Conservation (phyloP, 1,140 invertebrate genomes). For the Heliconius eleuchia region DNA sequence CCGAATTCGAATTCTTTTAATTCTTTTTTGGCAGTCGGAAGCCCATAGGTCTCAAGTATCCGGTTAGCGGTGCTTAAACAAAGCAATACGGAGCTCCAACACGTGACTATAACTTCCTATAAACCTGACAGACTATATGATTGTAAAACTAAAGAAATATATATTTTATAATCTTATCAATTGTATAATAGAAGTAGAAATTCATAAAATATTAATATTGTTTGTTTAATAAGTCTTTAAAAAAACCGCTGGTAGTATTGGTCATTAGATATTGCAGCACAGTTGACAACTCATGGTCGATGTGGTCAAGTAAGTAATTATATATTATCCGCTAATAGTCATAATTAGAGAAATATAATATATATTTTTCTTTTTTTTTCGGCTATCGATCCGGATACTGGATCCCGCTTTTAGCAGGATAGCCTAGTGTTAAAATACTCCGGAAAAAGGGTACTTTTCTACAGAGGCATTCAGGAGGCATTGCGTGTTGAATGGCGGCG, state of each 20-base stretch:
- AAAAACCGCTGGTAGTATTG: neutral
- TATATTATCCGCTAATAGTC: neutral
- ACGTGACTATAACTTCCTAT: constrained; percentile 39
- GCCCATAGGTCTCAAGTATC: constrained; percentile 32
- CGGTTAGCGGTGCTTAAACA: constrained; percentile 36
- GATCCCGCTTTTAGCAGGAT: too few species aligned
- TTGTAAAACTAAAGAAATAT: neutral
- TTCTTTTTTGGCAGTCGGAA: constrained; percentile 31
- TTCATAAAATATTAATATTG: neutral
- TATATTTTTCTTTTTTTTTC: neutral
- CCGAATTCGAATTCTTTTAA: constrained; percentile 15
- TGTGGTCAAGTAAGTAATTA: neutral
- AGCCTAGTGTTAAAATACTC: too few species aligned
- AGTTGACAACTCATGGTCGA: constrained; percentile 16
- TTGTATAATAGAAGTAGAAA: neutral
- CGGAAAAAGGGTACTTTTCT: too few species aligned
- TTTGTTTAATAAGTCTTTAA: neutral
- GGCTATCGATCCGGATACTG: too few species aligned
- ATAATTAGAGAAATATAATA: neutral
- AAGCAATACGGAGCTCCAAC: constrained; percentile 8
- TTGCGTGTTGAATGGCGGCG: too few species aligned
- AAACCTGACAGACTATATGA: constrained; percentile 10
- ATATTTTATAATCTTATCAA: neutral
- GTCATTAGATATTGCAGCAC: constrained; percentile 13
- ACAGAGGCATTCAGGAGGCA: too few species aligned